phyloP scores from a whole-genome alignment of 2,888 invertebrate genomes.

The Andrena haemorrhoa region DNA sequence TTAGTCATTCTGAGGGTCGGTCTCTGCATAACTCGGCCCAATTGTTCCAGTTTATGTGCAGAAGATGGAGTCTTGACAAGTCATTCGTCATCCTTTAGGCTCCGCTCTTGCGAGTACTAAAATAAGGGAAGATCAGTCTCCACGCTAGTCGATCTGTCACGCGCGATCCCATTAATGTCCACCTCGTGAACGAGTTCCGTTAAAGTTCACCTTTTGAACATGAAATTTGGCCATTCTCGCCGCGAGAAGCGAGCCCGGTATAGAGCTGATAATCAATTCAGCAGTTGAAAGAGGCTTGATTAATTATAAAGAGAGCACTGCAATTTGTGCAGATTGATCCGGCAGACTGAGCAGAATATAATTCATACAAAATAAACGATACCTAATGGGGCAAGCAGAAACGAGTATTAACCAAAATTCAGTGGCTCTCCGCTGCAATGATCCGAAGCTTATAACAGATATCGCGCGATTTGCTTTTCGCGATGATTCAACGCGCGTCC shows the following conservation, averaged over 20 bases:
- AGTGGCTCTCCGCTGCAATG: too few relatives aligned
- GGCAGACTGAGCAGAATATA: too few relatives aligned
- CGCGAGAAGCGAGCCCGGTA: neutral
- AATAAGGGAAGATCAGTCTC: constrained; percentile 1
- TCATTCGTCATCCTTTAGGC: neutral
- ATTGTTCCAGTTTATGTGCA: neutral
- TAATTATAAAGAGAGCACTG: too few relatives aligned
- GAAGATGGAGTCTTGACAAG: neutral
- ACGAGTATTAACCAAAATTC: neutral
- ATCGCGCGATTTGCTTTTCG: neutral
- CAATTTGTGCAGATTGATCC: too few relatives aligned
- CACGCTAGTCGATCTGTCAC: neutral
- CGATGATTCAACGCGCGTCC: constrained; percentile 35
- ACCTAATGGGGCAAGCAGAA: neutral
- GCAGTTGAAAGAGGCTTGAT: too few relatives aligned
- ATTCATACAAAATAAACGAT: neutral
- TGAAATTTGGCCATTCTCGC: neutral
- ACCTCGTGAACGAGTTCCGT: neutral
- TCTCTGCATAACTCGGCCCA: too few relatives aligned
- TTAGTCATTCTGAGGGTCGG: too few relatives aligned
- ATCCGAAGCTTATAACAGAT: too few relatives aligned
- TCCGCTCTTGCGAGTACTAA: neutral
- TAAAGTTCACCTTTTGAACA: neutral
- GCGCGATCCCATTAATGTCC: neutral
- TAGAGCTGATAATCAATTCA: neutral